Evolutionary conservation across 2,888 invertebrate species (phyloP).

Genomic region (Aleiodes alternator): DNA sequence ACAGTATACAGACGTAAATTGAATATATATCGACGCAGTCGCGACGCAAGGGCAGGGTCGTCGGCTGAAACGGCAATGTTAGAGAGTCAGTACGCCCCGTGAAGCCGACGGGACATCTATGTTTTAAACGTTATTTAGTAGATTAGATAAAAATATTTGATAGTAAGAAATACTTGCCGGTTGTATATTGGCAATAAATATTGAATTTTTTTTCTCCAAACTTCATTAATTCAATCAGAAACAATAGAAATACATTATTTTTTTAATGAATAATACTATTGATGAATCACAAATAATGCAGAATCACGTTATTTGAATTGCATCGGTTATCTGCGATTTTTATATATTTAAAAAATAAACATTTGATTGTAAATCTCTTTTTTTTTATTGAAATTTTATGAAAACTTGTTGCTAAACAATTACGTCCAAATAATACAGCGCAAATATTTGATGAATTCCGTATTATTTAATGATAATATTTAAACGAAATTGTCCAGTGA

Average conservation of each 20-base stretch:
- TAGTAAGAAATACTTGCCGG: no score
- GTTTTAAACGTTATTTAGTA: conserved; percentile 45
- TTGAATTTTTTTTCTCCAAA: no score
- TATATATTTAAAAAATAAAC: background rate
- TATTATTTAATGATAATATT: background rate
- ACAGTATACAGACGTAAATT: conserved; percentile 44
- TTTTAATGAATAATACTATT: no score
- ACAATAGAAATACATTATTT: no score
- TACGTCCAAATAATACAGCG: no score
- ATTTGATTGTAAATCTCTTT: background rate
- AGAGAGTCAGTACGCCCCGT: conserved; percentile 68
- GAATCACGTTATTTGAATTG: background rate
- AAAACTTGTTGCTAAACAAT: background rate
- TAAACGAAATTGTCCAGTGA: conserved; percentile 18
- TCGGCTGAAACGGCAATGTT: conserved; percentile 59
- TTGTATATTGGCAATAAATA: no score
- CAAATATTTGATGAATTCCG: no score
- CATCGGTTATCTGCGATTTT: background rate
- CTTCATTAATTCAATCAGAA: no score
- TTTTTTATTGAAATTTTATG: background rate
- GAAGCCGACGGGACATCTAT: conserved; percentile 65
- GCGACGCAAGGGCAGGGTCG: conserved; percentile 75
- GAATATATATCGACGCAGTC: conserved; percentile 62
- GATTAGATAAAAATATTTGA: conserved; percentile 8
- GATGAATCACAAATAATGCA: no score